Percentiles rank a stretch among this genome's conserved stretches.
Evolutionary conservation across 2,888 invertebrate genomes (phyloP).

Genomic region (Notocelia uddmanniana): DNA sequence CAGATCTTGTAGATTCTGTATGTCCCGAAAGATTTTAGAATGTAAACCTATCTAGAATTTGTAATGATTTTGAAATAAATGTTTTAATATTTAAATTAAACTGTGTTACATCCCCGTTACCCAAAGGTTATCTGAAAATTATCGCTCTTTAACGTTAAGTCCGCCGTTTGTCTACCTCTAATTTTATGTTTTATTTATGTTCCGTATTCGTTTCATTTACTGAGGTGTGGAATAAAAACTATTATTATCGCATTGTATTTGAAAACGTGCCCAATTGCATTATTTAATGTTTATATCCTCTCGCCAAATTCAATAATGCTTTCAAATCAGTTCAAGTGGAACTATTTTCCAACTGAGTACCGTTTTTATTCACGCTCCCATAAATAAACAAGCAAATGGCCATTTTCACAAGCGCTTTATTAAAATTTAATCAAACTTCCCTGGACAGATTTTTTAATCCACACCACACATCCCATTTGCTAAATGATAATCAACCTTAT

Average conservation of each 20-base stretch:
- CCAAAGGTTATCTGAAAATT: too few relatives aligned
- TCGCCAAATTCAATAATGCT: neutral
- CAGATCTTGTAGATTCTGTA: too few relatives aligned
- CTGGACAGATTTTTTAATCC: neutral
- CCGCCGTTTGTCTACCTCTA: too few relatives aligned
- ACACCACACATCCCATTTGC: neutral
- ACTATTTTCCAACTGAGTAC: neutral
- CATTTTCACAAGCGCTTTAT: conserved; percentile 35
- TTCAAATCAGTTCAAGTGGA: conserved; percentile 8
- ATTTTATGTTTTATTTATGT: too few relatives aligned
- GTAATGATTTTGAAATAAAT: too few relatives aligned
- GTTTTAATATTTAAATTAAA: too few relatives aligned
- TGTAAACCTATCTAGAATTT: too few relatives aligned
- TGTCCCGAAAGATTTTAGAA: too few relatives aligned
- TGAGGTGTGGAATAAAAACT: too few relatives aligned
- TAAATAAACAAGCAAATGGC: conserved; percentile 26
- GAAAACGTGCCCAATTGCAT: neutral
- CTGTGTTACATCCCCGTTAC: too few relatives aligned
- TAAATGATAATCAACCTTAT: neutral
- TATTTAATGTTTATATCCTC: neutral
- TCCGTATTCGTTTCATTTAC: too few relatives aligned
- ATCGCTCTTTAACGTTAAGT: too few relatives aligned
- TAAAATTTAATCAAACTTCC: conserved; percentile 41
- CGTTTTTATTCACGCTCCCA: conserved; percentile 2
- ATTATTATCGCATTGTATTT: neutral